Conservation (phyloP, 2,113 vertebrate species). For the Rutilus rutilus region DNA sequence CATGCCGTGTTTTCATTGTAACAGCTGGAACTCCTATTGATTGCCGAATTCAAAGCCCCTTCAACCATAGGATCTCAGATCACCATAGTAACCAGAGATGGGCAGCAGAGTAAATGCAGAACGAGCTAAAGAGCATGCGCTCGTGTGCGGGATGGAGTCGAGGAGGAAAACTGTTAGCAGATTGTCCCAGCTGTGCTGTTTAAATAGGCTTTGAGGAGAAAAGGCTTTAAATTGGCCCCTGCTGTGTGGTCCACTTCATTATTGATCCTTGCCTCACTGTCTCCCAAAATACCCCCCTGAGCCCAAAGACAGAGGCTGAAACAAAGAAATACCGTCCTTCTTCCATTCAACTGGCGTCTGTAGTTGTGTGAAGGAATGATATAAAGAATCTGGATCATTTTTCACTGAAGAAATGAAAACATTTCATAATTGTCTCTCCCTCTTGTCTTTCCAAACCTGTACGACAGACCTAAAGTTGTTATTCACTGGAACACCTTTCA, state of each 20-base stretch:
- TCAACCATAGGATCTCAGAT: background rate
- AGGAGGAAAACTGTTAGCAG: slow-evolving; percentile 31
- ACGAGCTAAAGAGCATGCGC: background rate
- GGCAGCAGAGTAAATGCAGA: slow-evolving; percentile 16
- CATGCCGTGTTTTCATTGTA: slow-evolving; percentile 28
- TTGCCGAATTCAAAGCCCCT: slow-evolving; percentile 32
- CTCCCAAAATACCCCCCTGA: slow-evolving; percentile 27
- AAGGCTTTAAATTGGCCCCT: slow-evolving; percentile 38
- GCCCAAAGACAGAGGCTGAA: slow-evolving; percentile 15
- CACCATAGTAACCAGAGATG: slow-evolving; percentile 30
- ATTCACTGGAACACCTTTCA: background rate
- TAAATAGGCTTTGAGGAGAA: slow-evolving; percentile 41
- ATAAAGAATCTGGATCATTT: background rate
- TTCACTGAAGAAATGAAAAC: background rate
- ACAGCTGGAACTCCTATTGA: slow-evolving; percentile 34
- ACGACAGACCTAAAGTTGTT: background rate
- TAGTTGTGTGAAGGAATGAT: background rate
- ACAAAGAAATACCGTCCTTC: background rate
- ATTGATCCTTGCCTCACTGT: slow-evolving; percentile 50
- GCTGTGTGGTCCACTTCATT: slow-evolving; percentile 51
- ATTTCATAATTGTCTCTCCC: background rate
- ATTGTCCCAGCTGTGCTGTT: slow-evolving; percentile 44
- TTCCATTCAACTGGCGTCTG: background rate
- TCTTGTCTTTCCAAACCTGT: background rate
- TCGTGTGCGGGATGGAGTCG: slow-evolving; percentile 4